These are phyloP conservation scores for Xyliphius kryptos DNA, from an alignment of 2,113 vertebrate genomes.

Conservation along the genomic window DNA sequence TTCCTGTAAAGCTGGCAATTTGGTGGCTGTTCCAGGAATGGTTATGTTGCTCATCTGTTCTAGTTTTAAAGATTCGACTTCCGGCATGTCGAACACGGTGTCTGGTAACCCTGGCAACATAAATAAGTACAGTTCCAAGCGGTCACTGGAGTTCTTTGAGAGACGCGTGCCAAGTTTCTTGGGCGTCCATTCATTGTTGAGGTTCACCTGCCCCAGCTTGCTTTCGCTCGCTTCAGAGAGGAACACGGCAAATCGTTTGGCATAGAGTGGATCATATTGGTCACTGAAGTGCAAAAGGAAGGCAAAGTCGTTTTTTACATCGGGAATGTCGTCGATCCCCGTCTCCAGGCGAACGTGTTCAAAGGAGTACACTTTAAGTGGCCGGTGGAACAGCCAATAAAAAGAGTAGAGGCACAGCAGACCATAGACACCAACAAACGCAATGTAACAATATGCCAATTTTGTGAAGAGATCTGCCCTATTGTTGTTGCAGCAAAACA, in stretches of 20 bases:
- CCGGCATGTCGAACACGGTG: slow-evolving; percentile 72
- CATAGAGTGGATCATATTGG: slow-evolving; percentile 81
- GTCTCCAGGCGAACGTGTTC: slow-evolving; percentile 76
- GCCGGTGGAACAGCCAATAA: slow-evolving; percentile 82
- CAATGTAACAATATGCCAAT: slow-evolving; percentile 78
- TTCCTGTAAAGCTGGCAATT: slow-evolving; percentile 70
- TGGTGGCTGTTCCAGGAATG: slow-evolving; percentile 65
- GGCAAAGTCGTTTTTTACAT: slow-evolving; percentile 85
- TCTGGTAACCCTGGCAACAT: slow-evolving; percentile 78
- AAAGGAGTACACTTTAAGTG: slow-evolving; percentile 81
- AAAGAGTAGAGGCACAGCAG: slow-evolving; percentile 77
- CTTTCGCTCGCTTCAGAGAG: slow-evolving; percentile 86
- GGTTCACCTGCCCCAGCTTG: slow-evolving; percentile 76
- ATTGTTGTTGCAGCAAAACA: slow-evolving; percentile 83
- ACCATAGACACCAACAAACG: slow-evolving; percentile 76
- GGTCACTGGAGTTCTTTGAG: slow-evolving; percentile 59
- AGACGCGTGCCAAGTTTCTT: slow-evolving; percentile 74
- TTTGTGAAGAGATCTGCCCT: slow-evolving; percentile 85
- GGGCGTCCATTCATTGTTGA: slow-evolving; percentile 79
- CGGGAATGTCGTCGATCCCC: slow-evolving; percentile 80
- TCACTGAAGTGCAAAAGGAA: slow-evolving; percentile 86
- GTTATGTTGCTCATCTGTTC: slow-evolving; percentile 72
- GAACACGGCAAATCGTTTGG: slow-evolving; percentile 81
- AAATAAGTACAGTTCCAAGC: slow-evolving; percentile 72
- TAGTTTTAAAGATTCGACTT: slow-evolving; percentile 75